These are phyloP conservation scores for Helobdella robusta DNA, from an alignment of 2,888 invertebrate genomes.

Conservation along the genomic window DNA sequence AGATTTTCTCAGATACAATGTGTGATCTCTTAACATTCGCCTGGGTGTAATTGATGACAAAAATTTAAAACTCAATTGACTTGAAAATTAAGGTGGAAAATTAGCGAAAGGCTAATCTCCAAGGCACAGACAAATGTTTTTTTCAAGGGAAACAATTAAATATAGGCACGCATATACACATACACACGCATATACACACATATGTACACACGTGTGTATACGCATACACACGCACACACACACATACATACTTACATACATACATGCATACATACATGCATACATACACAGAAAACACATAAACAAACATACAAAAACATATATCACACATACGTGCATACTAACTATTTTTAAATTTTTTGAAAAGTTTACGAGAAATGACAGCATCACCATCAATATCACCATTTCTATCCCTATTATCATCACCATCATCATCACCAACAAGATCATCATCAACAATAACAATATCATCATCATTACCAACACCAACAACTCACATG, in stretches of 20 bases:
- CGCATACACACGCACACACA: too few species aligned
- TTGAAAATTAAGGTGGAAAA: not conserved
- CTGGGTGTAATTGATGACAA: not conserved
- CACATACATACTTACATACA: too few species aligned
- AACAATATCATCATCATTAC: not conserved
- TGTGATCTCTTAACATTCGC: not conserved
- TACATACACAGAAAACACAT: not conserved
- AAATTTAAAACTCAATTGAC: not conserved
- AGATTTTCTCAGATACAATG: too few species aligned
- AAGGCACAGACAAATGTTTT: not conserved
- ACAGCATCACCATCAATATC: not conserved
- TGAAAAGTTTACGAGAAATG: not conserved
- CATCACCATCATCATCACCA: too few species aligned
- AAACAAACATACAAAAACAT: not conserved
- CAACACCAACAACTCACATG: slow-evolving; percentile 11
- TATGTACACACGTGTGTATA: too few species aligned
- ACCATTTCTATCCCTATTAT: too few species aligned
- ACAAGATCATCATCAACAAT: too few species aligned
- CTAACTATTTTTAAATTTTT: not conserved
- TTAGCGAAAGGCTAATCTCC: not conserved
- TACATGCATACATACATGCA: not conserved
- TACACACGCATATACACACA: too few species aligned
- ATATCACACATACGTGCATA: not conserved
- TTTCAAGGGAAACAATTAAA: not conserved
- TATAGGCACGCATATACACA: not conserved